A percentile compares a stretch with the other conserved stretches of the same genome.
Conservation (phyloP, 2,888 invertebrate genomes). For the Drosophila diplacantha region DNA sequence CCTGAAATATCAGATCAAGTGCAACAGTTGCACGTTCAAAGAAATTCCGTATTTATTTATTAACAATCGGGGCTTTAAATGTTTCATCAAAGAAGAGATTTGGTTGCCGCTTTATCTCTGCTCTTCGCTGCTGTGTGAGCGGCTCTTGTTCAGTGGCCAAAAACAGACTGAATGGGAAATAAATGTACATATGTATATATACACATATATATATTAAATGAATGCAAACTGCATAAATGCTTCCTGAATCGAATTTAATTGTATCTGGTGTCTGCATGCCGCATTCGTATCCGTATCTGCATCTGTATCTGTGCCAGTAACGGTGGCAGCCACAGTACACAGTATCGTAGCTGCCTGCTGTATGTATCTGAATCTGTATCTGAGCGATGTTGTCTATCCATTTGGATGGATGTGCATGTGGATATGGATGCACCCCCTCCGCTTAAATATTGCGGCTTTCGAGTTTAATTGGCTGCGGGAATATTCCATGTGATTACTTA, state of each 20-base stretch:
- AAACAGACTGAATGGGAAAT: constrained; percentile 19
- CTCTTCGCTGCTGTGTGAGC: constrained; percentile 1
- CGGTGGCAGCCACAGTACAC: constrained; percentile 21
- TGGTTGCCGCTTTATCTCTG: constrained; percentile 19
- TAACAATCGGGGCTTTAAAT: constrained; percentile 23
- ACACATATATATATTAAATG: constrained; percentile 18
- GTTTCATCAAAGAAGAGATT: constrained; percentile 38
- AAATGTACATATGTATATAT: constrained; percentile 20
- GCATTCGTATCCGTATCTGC: constrained; percentile 35
- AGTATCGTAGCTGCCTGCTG: constrained; percentile 10
- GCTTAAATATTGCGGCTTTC: constrained; percentile 57
- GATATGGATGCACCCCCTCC: constrained; percentile 16
- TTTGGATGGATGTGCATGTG: constrained; percentile 39
- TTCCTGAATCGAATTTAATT: constrained; percentile 70
- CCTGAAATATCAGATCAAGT: constrained; percentile 14
- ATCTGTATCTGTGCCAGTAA: constrained; percentile 23
- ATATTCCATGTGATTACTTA: constrained; percentile 73
- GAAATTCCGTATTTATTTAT: constrained; percentile 23
- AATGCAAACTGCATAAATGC: constrained; percentile 62
- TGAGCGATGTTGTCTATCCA: constrained; percentile 53
- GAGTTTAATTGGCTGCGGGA: constrained; percentile 72
- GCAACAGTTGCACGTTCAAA: constrained; percentile 25
- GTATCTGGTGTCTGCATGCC: constrained; percentile 46
- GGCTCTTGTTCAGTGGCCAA: constrained; percentile 7
- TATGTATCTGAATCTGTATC: constrained; percentile 23